A percentile compares a stretch with the other conserved stretches of the same genome.
Evolutionary conservation across 2,888 invertebrate genomes (phyloP).

Genomic region (Cephus pygmeus): DNA sequence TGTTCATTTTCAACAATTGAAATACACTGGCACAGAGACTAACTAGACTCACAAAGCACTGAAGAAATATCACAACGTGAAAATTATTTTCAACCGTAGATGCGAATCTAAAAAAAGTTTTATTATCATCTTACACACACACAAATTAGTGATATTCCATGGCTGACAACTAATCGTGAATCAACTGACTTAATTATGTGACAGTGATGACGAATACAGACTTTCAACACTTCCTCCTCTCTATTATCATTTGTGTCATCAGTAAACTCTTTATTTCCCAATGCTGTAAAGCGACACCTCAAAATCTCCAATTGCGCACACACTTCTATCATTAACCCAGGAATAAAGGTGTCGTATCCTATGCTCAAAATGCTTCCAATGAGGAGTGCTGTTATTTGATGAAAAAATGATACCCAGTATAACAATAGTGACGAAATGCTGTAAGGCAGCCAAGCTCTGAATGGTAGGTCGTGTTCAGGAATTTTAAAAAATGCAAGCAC

Average conservation of each 20-base stretch:
- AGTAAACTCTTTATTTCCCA: slow-evolving; percentile 13
- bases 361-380: slow-evolving; percentile 30
- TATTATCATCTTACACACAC: too few relatives aligned
- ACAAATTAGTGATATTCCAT: too few relatives aligned
- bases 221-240: slow-evolving; percentile 16
- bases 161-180: not conserved
- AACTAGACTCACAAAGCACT: too few relatives aligned
- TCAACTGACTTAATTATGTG: slow-evolving; percentile 24
- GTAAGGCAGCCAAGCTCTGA: slow-evolving; percentile 37
- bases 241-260: not conserved
- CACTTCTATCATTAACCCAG: slow-evolving; percentile 35
- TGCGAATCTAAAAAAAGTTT: too few relatives aligned
- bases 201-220: slow-evolving; percentile 27
- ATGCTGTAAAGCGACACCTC: slow-evolving; percentile 31
- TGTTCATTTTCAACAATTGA: too few relatives aligned
- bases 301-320: slow-evolving; percentile 50
- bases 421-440: slow-evolving; percentile 18
- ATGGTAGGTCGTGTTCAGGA: slow-evolving; percentile 26
- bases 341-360: slow-evolving; percentile 46
- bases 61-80: too few relatives aligned
- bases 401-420: slow-evolving; percentile 27
- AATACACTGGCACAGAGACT: too few relatives aligned
- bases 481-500: slow-evolving; percentile 26
- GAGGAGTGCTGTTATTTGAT: slow-evolving; percentile 24
- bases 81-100: too few relatives aligned